Conservation (phyloP, 2,797 vertebrate species). For the Odontamblyopus rebecca region DNA sequence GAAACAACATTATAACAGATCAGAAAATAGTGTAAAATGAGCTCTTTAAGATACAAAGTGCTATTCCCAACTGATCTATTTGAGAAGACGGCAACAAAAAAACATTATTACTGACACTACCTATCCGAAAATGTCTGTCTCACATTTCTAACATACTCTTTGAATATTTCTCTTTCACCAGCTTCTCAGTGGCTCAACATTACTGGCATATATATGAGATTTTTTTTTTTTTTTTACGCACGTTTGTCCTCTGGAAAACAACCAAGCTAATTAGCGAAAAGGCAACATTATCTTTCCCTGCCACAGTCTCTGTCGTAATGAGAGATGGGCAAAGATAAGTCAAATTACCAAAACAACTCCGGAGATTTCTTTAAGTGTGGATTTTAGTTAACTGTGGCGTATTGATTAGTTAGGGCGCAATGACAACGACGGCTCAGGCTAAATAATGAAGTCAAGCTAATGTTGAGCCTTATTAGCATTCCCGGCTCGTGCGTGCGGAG, state of each 20-base stretch:
- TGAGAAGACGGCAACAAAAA: too few species aligned
- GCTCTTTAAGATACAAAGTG: too few species aligned
- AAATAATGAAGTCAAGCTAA: slow-evolving; percentile 15
- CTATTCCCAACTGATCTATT: too few species aligned
- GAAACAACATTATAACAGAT: too few species aligned
- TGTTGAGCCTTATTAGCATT: neutral
- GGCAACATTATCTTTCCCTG: slow-evolving; percentile 7
- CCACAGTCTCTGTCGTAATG: slow-evolving; percentile 3
- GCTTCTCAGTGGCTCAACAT: neutral
- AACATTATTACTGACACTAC: too few species aligned
- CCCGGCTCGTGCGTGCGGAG: neutral
- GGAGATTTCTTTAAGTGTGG: slow-evolving; percentile 8
- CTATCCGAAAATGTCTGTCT: neutral
- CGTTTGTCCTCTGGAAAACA: slow-evolving; percentile 2
- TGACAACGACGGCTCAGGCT: neutral
- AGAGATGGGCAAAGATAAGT: slow-evolving; percentile 8
- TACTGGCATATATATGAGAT: neutral
- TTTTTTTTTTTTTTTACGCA: neutral
- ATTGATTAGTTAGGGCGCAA: slow-evolving; percentile 2
- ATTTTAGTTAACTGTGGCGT: neutral
- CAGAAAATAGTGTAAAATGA: too few species aligned
- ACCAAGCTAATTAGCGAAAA: slow-evolving; percentile 10
- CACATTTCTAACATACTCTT: slow-evolving; percentile 7
- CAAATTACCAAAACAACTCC: slow-evolving; percentile 12
- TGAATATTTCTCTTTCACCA: slow-evolving; percentile 4